These are phyloP conservation scores for Pseudopipra pipra DNA, from an alignment of 2,113 vertebrate species.

Conservation along the genomic window DNA sequence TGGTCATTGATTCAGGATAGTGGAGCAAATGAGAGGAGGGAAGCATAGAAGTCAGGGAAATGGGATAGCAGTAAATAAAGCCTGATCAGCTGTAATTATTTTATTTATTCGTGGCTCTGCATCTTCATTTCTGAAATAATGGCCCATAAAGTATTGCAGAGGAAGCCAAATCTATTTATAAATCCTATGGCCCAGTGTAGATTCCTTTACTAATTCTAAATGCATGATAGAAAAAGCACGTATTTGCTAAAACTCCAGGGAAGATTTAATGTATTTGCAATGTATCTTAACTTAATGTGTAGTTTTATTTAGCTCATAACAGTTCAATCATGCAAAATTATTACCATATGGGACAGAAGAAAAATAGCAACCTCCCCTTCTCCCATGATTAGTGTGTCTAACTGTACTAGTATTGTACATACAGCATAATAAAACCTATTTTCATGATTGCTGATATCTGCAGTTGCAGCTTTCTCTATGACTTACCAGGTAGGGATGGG, in stretches of 20 bases:
- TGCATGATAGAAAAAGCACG: constrained; percentile 35
- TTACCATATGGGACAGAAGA: constrained; percentile 46
- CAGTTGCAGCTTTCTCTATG: background rate
- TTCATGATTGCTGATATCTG: background rate
- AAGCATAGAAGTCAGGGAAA: background rate
- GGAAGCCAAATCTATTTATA: constrained; percentile 58
- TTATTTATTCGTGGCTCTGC: constrained; percentile 48
- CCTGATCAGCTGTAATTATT: constrained; percentile 25
- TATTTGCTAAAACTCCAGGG: constrained; percentile 51
- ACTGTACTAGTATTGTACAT: background rate
- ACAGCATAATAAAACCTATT: constrained; percentile 21
- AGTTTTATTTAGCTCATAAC: constrained; percentile 51
- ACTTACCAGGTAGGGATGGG: background rate
- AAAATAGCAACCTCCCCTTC: constrained; percentile 37
- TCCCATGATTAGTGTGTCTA: background rate
- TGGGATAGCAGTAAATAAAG: constrained; percentile 10
- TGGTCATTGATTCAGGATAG: background rate
- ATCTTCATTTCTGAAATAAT: constrained; percentile 56
- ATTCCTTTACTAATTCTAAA: constrained; percentile 52
- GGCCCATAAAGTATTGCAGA: constrained; percentile 46
- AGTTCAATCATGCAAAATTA: constrained; percentile 57
- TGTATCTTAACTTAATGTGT: constrained; percentile 46
- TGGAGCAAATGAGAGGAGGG: background rate
- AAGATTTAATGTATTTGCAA: constrained; percentile 55
- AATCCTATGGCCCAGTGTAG: constrained; percentile 34